Evolutionary conservation across 2,797 vertebrate species (phyloP).

Genomic region (Enteromius radiatus): DNA sequence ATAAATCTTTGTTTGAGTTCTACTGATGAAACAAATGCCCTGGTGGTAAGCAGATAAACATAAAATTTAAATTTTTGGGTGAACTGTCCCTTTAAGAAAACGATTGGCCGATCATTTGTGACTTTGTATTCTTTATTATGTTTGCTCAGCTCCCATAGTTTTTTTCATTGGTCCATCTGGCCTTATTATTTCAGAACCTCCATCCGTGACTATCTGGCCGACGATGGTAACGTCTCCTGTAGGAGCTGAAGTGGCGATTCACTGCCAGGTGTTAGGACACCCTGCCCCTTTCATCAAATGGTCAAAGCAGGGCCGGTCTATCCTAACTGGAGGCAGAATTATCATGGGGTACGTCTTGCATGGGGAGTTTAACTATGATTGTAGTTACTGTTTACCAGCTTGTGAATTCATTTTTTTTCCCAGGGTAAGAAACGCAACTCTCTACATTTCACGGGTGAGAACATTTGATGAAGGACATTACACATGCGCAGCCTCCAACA

Average conservation of each 20-base stretch:
- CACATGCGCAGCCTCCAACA: slow-evolving; percentile 75
- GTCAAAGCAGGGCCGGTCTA: slow-evolving; percentile 75
- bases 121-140: not conserved
- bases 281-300: slow-evolving; percentile 76
- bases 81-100: not conserved
- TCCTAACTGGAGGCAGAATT: slow-evolving; percentile 77
- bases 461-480: slow-evolving; percentile 79
- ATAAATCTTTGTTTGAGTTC: too few relatives aligned
- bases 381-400: slow-evolving; percentile 1
- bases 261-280: slow-evolving; percentile 76
- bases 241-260: slow-evolving; percentile 72
- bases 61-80: too few relatives aligned
- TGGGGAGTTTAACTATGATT: not conserved
- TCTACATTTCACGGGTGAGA: slow-evolving; percentile 75
- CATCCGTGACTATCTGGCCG: slow-evolving; percentile 75
- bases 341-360: slow-evolving; percentile 65
- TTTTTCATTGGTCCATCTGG: slow-evolving; percentile 14
- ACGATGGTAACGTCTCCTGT: slow-evolving; percentile 67
- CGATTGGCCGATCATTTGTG: not conserved
- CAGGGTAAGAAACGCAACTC: slow-evolving; percentile 75
- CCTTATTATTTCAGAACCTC: slow-evolving; percentile 68
- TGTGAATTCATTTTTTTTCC: not conserved
- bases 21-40: too few relatives aligned
- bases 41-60: too few relatives aligned
- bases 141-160: not conserved